Base-by-base conservation (phyloP, 1,140 invertebrate species). In the Globodera ellingtonae region DNA sequence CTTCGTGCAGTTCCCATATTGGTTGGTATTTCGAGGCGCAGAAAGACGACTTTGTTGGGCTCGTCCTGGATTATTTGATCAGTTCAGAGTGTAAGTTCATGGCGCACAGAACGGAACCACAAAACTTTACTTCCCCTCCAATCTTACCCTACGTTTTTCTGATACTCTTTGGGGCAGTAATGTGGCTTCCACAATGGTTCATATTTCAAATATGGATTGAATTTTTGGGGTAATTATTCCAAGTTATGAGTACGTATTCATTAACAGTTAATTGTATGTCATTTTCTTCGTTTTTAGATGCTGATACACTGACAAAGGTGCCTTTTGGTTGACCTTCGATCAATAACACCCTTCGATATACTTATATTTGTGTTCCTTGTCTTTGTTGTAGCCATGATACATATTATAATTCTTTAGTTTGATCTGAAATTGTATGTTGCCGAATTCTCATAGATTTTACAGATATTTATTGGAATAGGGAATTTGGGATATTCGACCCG, bases 21-120 rank as follows among this genome's bases (percentile, higher is more conserved):
- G 75, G 75, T n/a, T 74, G 79, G 79, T 80, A 80, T 80, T 80
- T 80, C 67, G 62, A 80, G 62, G 81, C 79, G 24, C 75, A 73
- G 56, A 81, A 80, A 69, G 67, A 81, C 18, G 78, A 80, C 52
- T 65, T 72, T 66, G 80, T 81, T 15, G 80, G 80, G 3, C 76
- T 81, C 24, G 67, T 81, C n/a, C 78, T 81, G 72, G 80, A 81
- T 44, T 81, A 82, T 77, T 67, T 62, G 46, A 65, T 70, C 59
- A 72, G n/a, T 78, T 21, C 72, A 10, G 59, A 24, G 56, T 71
- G 52, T 24, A 48, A 44, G 24, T 78, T 70, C 46, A 24, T 21
- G 46, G 46, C 21, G 21, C 21, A 48, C 56, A n/a, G 66, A 67
- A 67, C 70, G 24, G 13, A 6, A 69, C 9, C 66, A 24, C 24